Base-by-base conservation (phyloP, 2,113 vertebrate genomes). In the Nansenia antarctica region DNA sequence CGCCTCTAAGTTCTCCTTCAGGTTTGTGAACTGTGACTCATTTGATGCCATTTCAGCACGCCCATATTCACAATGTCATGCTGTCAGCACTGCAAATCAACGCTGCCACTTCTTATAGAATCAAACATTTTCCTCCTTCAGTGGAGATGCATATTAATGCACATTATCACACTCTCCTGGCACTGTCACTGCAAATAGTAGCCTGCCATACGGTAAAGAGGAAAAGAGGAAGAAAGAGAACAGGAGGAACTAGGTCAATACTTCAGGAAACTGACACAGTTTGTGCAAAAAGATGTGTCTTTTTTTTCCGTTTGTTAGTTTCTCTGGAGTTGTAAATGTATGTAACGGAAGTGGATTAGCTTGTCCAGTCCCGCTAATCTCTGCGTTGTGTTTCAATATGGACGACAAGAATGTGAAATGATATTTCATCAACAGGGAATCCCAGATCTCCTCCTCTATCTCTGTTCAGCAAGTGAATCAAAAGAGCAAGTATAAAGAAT, bases 181-280 rank as follows among this genome's bases (percentile, higher is more conserved):
- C 65, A 26, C 37, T 60, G 26, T 47, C 24, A 57, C 30, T 9
- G 32, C 31, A 24, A 57, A 55, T 67, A 67, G 37, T 57, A 14
- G 31, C 34, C 34, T 67, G 32, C 18, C 45, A 30, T 52, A 52
- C 8, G 18, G 27, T 14, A 30, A 12, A 52, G 53, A 65, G 22
- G 15, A 47, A 18, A 47, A 24, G 22, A 64, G 12, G 12, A 64
- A 64, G 29, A 49, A 27, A 47, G 4, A 45, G 24, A 42, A 42
- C 7, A 61, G 59, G 30, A 18, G 12, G 6, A 39, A 29, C 29
- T 63, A 31, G 53, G 53, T 55, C 53, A 15, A 11, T 24, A 27
- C 39, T 42, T 18, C 12, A 42, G 15, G 39, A 42, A 42, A 42
- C 39, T 15, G 12, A 42, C 39, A 42, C 0, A n/a, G n/a, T n/a